phyloP scores from a whole-genome alignment of 2,113 vertebrate genomes.

The Siniperca chuatsi region DNA sequence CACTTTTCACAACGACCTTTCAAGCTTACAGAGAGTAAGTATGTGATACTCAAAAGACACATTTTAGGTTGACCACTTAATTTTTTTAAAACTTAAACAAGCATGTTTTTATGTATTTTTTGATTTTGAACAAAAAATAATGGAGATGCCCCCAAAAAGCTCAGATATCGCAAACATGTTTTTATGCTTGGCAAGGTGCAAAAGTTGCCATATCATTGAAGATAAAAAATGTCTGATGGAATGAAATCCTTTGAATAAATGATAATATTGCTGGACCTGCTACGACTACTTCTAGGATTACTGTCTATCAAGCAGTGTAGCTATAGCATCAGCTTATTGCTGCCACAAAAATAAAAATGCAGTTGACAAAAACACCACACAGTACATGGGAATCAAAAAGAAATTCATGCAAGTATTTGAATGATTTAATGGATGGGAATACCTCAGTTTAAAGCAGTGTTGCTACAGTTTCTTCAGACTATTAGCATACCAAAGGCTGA shows the following conservation, averaged over 20 bases:
- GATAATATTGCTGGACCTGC: neutral
- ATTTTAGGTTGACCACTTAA: too few relatives aligned
- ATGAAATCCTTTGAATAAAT: neutral
- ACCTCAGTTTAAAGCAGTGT: neutral
- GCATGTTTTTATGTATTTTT: too few relatives aligned
- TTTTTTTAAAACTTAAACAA: too few relatives aligned
- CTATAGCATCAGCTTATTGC: neutral
- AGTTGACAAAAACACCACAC: neutral
- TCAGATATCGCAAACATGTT: too few relatives aligned
- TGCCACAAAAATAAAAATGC: neutral
- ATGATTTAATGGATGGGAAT: neutral
- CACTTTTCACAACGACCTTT: too few relatives aligned
- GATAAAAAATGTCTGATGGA: neutral
- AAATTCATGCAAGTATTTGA: neutral
- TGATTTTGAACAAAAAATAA: too few relatives aligned
- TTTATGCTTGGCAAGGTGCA: neutral
- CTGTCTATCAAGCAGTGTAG: neutral
- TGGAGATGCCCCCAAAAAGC: too few relatives aligned
- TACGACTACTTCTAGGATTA: neutral
- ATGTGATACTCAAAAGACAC: too few relatives aligned
- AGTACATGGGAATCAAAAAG: neutral
- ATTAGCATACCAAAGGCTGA: neutral
- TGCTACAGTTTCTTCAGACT: neutral
- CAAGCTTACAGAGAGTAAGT: too few relatives aligned
- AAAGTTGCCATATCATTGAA: neutral